Conservation (phyloP, 2,797 vertebrate genomes). For the Aselliscus stoliczkanus region DNA sequence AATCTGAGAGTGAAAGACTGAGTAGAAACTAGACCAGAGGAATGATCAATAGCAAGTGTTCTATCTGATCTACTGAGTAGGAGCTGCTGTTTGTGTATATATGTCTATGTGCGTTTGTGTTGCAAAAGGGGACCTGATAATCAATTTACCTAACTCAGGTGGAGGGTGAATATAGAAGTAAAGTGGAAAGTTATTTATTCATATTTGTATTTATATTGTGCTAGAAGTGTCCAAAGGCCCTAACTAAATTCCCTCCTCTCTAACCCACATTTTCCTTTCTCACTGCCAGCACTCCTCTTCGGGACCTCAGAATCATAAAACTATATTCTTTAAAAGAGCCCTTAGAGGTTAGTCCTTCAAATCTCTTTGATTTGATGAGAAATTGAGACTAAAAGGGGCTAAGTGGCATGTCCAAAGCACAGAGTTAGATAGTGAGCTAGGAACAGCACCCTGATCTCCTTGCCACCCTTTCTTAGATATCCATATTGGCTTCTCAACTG, state of each 20-base stretch:
- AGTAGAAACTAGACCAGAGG: neutral
- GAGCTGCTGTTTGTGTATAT: neutral
- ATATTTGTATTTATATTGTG: neutral
- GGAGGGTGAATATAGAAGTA: neutral
- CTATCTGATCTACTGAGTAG: neutral
- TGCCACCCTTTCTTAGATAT: neutral
- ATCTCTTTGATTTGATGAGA: neutral
- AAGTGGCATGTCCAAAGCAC: neutral
- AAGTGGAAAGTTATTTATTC: neutral
- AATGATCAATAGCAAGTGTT: neutral
- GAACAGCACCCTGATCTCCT: neutral
- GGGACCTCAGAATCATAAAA: neutral
- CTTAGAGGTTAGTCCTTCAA: neutral
- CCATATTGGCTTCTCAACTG: neutral
- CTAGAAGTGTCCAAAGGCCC: neutral
- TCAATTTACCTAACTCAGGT: no score
- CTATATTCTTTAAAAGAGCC: neutral
- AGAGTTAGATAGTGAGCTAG: neutral
- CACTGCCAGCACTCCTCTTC: neutral
- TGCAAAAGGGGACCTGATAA: neutral
- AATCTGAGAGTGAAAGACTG: neutral
- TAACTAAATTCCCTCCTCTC: neutral
- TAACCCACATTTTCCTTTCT: neutral
- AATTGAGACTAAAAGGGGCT: neutral
- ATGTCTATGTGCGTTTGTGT: neutral